A percentile compares a stretch with the other conserved stretches of the same genome.
Conservation (phyloP, 2,113 vertebrate genomes). For the Dipodomys ordii region DNA sequence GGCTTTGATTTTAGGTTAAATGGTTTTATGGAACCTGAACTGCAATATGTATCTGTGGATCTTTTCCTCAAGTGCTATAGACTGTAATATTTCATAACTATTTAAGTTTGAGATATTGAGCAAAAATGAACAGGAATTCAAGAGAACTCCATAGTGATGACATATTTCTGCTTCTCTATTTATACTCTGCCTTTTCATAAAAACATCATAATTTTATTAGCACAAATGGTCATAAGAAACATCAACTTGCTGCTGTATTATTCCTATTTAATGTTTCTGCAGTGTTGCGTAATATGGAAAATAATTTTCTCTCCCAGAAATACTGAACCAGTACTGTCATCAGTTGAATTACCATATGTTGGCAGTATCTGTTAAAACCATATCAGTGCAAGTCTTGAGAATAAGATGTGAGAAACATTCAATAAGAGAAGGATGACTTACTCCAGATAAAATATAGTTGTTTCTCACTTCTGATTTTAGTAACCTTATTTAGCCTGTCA, state of each 20-base stretch:
- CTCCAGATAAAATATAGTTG: conserved; percentile 26
- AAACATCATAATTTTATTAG: conserved; percentile 63
- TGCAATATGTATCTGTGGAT: conserved; percentile 51
- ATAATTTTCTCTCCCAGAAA: background rate
- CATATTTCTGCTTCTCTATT: background rate
- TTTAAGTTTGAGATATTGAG: conserved; percentile 44
- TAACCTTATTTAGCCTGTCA: conserved; percentile 18
- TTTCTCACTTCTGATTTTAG: conserved; percentile 8
- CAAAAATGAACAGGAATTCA: conserved; percentile 49
- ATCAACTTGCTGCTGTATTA: background rate
- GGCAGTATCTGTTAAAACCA: conserved; percentile 52
- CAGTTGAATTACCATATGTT: conserved; percentile 53
- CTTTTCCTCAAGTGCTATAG: background rate
- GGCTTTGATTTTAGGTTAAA: conserved; percentile 47
- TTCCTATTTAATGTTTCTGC: conserved; percentile 35
- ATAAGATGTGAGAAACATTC: conserved; percentile 23
- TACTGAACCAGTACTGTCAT: background rate
- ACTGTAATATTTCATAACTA: conserved; percentile 10
- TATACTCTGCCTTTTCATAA: conserved; percentile 24
- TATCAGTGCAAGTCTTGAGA: conserved; percentile 27
- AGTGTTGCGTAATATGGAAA: background rate
- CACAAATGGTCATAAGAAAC: conserved; percentile 15
- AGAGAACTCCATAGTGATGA: conserved; percentile 19
- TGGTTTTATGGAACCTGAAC: conserved; percentile 69
- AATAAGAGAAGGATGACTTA: conserved; percentile 45